phyloP scores from a whole-genome alignment of 2,113 vertebrate genomes.

The Daboia siamensis region DNA sequence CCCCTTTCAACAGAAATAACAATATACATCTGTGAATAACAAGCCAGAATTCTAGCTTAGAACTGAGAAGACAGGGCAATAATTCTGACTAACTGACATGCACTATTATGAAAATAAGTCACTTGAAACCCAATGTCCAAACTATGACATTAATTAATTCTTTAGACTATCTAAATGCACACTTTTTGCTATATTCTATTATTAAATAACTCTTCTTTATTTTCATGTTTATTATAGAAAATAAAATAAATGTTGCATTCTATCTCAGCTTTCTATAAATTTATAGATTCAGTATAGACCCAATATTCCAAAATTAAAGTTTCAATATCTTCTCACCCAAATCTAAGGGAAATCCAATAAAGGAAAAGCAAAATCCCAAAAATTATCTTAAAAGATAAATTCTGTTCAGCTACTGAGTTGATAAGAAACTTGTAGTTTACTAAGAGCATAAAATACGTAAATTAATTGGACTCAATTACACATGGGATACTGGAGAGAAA shows the following conservation, averaged over 20 bases:
- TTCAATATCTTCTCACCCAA: neutral
- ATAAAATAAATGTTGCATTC: neutral
- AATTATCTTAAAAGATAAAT: neutral
- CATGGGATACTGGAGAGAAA: neutral
- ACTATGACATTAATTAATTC: neutral
- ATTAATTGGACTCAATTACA: neutral
- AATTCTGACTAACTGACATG: neutral
- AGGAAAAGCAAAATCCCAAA: neutral
- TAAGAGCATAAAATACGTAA: neutral
- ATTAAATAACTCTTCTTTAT: neutral
- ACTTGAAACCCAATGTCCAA: neutral
- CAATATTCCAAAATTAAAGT: neutral
- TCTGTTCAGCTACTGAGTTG: neutral
- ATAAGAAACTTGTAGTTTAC: neutral
- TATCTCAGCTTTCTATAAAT: neutral
- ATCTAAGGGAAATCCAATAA: neutral
- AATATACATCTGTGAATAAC: neutral
- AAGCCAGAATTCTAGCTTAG: neutral
- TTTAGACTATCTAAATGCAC: neutral
- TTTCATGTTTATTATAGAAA: neutral
- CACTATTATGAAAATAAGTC: neutral
- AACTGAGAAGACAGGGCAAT: neutral
- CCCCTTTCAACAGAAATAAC: neutral
- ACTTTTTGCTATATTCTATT: neutral
- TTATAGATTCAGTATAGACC: neutral